Evolutionary conservation across 2,113 vertebrate species (phyloP).

Genomic region (Boleophthalmus pectinirostris): DNA sequence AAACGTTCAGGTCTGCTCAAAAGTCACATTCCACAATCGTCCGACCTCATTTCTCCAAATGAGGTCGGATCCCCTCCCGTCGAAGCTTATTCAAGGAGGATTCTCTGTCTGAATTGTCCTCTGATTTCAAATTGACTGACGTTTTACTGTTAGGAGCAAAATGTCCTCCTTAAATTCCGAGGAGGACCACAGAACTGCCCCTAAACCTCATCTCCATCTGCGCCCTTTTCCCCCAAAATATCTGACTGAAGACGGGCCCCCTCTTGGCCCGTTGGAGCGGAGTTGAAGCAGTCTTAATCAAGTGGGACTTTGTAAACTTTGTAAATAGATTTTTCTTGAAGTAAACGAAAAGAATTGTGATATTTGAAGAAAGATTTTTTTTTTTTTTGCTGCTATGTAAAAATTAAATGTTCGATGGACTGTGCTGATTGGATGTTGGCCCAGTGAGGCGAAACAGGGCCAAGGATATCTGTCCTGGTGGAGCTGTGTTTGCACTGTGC

Average conservation of each 20-base stretch:
- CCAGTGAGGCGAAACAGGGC: constrained; percentile 8
- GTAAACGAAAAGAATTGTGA: constrained; percentile 29
- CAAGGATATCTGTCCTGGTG: constrained; percentile 3
- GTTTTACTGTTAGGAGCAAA: background rate
- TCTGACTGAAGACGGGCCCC: background rate
- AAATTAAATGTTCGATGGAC: constrained; percentile 26
- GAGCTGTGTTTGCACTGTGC: background rate
- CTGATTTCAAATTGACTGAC: background rate
- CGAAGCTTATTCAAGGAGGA: background rate
- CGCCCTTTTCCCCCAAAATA: background rate
- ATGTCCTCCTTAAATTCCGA: background rate
- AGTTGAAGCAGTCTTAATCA: constrained; percentile 32
- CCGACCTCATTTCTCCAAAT: background rate
- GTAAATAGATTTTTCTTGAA: constrained; percentile 44
- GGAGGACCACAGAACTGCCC: background rate
- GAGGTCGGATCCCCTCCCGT: background rate
- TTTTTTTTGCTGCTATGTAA: constrained; percentile 43
- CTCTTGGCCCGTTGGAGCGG: background rate
- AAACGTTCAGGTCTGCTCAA: background rate
- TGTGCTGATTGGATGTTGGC: constrained; percentile 38
- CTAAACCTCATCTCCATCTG: background rate
- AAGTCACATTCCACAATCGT: background rate
- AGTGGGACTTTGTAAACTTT: constrained; percentile 34
- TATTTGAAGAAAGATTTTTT: constrained; percentile 30
- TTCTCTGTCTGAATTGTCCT: background rate